Conservation (phyloP, 2,113 vertebrate genomes). For the Pelecanoides urinatrix region DNA sequence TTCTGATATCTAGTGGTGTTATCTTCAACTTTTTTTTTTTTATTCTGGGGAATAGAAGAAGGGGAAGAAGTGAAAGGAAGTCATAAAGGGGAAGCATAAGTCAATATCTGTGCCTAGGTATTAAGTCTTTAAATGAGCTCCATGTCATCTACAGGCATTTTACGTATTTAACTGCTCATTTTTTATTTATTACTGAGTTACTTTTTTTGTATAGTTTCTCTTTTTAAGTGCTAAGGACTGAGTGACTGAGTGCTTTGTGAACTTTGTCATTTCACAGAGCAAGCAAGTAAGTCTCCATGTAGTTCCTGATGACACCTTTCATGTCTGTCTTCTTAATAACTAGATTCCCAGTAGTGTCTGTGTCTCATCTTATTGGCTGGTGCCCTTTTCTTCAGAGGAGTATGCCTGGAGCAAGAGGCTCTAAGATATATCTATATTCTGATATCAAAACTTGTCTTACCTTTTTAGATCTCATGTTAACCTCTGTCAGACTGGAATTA, state of each 20-base stretch:
- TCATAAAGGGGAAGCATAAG: neutral
- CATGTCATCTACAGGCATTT: neutral
- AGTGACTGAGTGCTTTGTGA: neutral
- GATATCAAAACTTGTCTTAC: neutral
- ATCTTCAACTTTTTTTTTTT: neutral
- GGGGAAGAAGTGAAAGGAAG: neutral
- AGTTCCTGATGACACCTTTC: neutral
- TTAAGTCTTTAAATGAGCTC: neutral
- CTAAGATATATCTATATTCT: neutral
- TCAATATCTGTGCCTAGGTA: neutral
- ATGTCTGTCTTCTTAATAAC: neutral
- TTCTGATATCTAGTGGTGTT: neutral
- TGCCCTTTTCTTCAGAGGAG: neutral
- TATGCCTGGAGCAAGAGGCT: neutral
- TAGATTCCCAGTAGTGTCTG: neutral
- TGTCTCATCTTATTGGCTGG: neutral
- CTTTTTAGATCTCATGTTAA: neutral
- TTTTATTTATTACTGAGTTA: neutral
- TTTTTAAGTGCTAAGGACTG: neutral
- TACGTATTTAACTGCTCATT: neutral
- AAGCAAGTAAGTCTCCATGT: neutral
- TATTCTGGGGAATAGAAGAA: neutral
- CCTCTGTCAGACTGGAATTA: neutral
- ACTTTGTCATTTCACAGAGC: neutral
- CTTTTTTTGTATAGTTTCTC: neutral